Percentiles rank a stretch among this genome's conserved stretches.
Conservation (phyloP, 2,888 invertebrate genomes). For the Prenolepis imparis region DNA sequence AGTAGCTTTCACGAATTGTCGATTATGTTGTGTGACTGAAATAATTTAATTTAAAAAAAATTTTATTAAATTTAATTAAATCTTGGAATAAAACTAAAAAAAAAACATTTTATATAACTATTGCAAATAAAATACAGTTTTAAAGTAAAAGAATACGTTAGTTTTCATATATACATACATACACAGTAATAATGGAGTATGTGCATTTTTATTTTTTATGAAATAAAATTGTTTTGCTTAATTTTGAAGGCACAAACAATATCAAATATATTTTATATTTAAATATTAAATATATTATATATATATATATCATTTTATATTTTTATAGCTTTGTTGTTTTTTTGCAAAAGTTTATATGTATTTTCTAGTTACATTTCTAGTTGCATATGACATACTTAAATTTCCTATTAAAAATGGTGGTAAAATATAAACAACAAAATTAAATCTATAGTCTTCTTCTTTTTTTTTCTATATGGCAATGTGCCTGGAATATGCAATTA, state of each 20-base stretch:
- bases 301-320: too few species aligned
- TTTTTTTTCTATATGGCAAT: not conserved
- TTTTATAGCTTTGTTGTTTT: slow-evolving; percentile 2
- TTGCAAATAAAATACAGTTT: not conserved
- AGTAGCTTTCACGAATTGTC: not conserved
- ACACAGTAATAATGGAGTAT: not conserved
- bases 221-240: not conserved
- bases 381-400: not conserved
- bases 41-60: slow-evolving; percentile 6
- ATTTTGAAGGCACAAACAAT: not conserved
- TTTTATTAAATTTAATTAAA: not conserved
- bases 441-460: not conserved
- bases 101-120: not conserved
- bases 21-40: not conserved
- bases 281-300: not conserved
- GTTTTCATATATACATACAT: not conserved
- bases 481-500: not conserved
- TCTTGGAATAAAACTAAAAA: not conserved
- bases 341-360: not conserved
- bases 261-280: not conserved
- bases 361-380: not conserved
- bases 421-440: not conserved
- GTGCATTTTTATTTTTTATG: not conserved
- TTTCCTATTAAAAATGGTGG: not conserved
- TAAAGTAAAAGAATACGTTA: not conserved